Evolutionary conservation across 2,113 vertebrate genomes (phyloP).

Genomic region (Epinephelus cyanopodus): DNA sequence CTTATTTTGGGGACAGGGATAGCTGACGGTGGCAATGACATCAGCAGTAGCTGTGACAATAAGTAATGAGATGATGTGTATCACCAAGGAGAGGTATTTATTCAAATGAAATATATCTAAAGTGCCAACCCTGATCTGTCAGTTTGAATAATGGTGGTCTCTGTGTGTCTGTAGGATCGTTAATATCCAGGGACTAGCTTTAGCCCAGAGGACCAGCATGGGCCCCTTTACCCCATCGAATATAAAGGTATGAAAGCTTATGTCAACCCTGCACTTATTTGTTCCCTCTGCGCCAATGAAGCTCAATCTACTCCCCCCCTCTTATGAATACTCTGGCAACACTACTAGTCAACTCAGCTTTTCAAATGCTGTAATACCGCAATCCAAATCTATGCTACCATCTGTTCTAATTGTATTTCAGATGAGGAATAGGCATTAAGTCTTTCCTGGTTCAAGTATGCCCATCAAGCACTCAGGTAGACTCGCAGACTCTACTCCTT

Average conservation of each 20-base stretch:
- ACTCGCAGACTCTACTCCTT: slow-evolving; percentile 44
- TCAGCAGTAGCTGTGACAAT: slow-evolving; percentile 40
- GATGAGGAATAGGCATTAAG: slow-evolving; percentile 14
- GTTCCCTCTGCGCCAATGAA: slow-evolving; percentile 19
- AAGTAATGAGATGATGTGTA: slow-evolving; percentile 56
- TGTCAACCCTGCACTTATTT: slow-evolving; percentile 9
- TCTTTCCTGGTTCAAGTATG: slow-evolving; percentile 39
- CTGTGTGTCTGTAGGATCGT: slow-evolving; percentile 69
- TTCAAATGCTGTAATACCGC: slow-evolving; percentile 51
- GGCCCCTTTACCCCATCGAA: slow-evolving; percentile 44
- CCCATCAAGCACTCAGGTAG: slow-evolving; percentile 48
- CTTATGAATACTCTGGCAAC: slow-evolving; percentile 50
- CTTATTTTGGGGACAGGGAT: slow-evolving; percentile 16
- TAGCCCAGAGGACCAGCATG: slow-evolving; percentile 43
- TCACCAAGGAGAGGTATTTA: slow-evolving; percentile 60
- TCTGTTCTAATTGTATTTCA: slow-evolving; percentile 46
- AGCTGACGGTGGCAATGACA: slow-evolving; percentile 28
- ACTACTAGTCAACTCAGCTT: slow-evolving; percentile 36
- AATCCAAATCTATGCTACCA: slow-evolving; percentile 41
- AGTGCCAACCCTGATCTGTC: slow-evolving; percentile 72
- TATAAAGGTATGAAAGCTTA: slow-evolving; percentile 10
- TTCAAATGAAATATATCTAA: slow-evolving; percentile 66
- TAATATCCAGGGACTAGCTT: slow-evolving; percentile 71
- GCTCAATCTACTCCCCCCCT: slow-evolving; percentile 9
- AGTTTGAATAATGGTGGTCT: slow-evolving; percentile 72